Evolutionary conservation across 1,140 invertebrate genomes (phyloP), one percentile per base, ranked within the genome.

Genomic region (Sitophilus oryzae): DNA sequence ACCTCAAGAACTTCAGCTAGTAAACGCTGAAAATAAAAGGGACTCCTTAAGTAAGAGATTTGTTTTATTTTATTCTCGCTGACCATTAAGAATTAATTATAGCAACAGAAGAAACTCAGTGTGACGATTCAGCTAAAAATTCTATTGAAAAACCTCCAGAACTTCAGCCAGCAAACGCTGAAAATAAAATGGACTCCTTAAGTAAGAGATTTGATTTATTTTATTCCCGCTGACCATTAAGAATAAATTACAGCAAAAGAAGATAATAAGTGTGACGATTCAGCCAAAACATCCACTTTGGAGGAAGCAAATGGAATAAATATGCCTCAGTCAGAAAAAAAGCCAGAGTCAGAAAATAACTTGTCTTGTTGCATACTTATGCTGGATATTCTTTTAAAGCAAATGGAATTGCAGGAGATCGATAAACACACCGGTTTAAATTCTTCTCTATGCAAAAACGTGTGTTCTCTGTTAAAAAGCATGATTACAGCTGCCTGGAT

Each of bases 341-440:
- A 79, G 22, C 79, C 77, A 0, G 81, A 84, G 58, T 75, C 79
- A 15, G 85, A 88, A 62, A 76, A 88, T 23, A 89, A 89, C 70
- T 74, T 97, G 5, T 90, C 89, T 2, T 96, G 94, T 66, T 96
- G 92, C 71, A 91, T 98, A 56, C 79, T 98, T 2, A 98, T 98
- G 93, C 75, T 98, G 47, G 96, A 98, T 71, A 86, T 98, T 58
- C 73, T 96, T 30, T 74, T 96, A 2, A 96, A 96, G 77, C 96
- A 99, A 88, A 85, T 98, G 83, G 92, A 97, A 68, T 75, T 98
- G 1, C 94, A 97, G 75, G 88, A 91, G 59, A 79, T 91, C n/a
- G 88, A 89, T 52, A 82, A 83, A 54, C 87, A 95, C 64, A 77
- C 79, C 49, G 90, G 90, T 41, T 79, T 93, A 37, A 83, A 88